Percentiles rank a stretch among this genome's conserved stretches.
Conservation (phyloP, 2,797 vertebrate genomes). For the Phataginus tetradactyla region DNA sequence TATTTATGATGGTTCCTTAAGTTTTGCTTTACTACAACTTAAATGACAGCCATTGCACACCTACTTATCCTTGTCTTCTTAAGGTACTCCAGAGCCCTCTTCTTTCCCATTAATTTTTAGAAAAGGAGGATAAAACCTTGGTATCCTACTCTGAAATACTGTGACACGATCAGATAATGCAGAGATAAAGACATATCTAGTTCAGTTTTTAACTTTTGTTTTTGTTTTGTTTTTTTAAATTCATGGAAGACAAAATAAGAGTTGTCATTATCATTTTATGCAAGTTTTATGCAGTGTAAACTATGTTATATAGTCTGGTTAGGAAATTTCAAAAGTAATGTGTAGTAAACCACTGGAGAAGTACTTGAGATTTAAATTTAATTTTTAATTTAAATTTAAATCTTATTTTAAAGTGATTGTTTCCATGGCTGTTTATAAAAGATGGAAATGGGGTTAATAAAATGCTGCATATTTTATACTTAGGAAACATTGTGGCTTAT, state of each 20-base stretch:
- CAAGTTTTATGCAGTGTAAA: slow-evolving; percentile 4
- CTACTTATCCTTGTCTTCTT: background rate
- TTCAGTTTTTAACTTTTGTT: background rate
- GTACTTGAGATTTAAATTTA: slow-evolving; percentile 34
- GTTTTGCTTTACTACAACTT: background rate
- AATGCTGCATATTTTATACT: slow-evolving; percentile 54
- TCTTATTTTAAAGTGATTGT: slow-evolving; percentile 44
- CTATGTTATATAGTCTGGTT: background rate
- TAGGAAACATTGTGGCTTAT: slow-evolving; percentile 56
- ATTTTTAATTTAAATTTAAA: slow-evolving; percentile 38
- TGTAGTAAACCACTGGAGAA: slow-evolving; percentile 15
- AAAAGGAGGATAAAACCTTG: background rate
- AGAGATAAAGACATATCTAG: background rate
- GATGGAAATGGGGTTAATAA: slow-evolving; percentile 64
- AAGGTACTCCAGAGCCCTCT: background rate
- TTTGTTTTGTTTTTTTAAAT: slow-evolving; percentile 26
- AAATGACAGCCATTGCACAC: background rate
- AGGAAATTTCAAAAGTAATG: slow-evolving; percentile 26
- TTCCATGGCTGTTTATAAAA: slow-evolving; percentile 48
- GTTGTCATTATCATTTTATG: background rate
- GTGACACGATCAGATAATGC: background rate
- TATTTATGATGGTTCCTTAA: background rate
- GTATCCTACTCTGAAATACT: background rate
- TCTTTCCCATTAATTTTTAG: background rate
- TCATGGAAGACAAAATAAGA: background rate